Percentiles rank a stretch among this genome's conserved stretches.
These are phyloP conservation scores for Macrotis lagotis DNA, from an alignment of 2,113 vertebrate genomes.

Conservation along the genomic window DNA sequence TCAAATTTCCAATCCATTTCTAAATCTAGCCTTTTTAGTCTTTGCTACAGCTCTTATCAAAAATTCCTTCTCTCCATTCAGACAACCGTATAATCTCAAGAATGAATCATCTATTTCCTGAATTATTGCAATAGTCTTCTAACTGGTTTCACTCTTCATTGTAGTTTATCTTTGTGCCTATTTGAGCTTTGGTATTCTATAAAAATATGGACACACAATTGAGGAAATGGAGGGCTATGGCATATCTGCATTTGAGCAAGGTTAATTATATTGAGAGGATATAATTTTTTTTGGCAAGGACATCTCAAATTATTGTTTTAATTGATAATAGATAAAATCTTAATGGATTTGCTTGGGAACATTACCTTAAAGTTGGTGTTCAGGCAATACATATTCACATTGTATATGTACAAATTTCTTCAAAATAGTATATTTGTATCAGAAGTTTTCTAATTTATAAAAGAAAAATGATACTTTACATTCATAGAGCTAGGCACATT, in stretches of 20 bases:
- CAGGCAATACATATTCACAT: neutral
- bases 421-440: neutral
- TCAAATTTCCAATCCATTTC: neutral
- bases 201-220: neutral
- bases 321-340: neutral
- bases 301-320: neutral
- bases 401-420: neutral
- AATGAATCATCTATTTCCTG: neutral
- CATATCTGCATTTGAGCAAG: neutral
- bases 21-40: neutral
- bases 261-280: neutral
- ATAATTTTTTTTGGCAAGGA: neutral
- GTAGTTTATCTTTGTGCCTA: neutral
- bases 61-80: neutral
- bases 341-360: neutral
- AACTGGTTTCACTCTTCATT: neutral
- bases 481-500: neutral
- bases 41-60: neutral
- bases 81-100: neutral
- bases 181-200: neutral
- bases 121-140: neutral
- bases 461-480: neutral
- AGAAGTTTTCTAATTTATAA: neutral
- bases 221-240: neutral
- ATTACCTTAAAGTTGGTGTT: neutral